phyloP scores from a whole-genome alignment of 2,113 vertebrate species.

The Antennarius striatus region DNA sequence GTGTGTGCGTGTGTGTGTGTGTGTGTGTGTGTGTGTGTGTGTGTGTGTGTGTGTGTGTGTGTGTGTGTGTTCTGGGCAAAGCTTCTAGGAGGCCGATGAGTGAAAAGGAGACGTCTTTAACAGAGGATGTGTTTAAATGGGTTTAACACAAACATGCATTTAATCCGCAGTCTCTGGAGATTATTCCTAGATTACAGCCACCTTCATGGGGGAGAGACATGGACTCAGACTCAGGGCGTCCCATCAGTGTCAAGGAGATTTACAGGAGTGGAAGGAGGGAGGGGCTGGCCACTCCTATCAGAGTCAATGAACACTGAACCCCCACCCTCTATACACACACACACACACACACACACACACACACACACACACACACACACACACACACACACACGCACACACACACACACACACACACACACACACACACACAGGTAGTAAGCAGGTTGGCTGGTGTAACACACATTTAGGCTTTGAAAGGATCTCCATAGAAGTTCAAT shows the following conservation, averaged over 20 bases:
- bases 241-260: conserved; percentile 38
- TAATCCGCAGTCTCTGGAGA: conserved; percentile 1
- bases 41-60: no score
- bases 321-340: conserved; percentile 32
- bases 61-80: no score
- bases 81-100: no score
- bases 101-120: no score
- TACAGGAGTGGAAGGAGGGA: conserved; percentile 32
- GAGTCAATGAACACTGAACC: conserved; percentile 60
- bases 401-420: no score
- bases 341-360: no score
- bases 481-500: background rate
- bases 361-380: no score
- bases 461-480: conserved; percentile 28
- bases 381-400: no score
- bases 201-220: conserved; percentile 6
- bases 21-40: no score
- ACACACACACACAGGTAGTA: conserved; percentile 21
- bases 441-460: conserved; percentile 23
- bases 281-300: conserved; percentile 51
- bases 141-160: background rate
- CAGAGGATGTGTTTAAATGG: background rate
- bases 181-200: conserved; percentile 16
- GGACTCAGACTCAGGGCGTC: background rate
- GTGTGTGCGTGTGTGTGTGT: no score